A percentile compares a stretch with the other conserved stretches of the same genome.
Conservation (phyloP, 2,113 vertebrate genomes). For the Corythoichthys haematopterus region DNA sequence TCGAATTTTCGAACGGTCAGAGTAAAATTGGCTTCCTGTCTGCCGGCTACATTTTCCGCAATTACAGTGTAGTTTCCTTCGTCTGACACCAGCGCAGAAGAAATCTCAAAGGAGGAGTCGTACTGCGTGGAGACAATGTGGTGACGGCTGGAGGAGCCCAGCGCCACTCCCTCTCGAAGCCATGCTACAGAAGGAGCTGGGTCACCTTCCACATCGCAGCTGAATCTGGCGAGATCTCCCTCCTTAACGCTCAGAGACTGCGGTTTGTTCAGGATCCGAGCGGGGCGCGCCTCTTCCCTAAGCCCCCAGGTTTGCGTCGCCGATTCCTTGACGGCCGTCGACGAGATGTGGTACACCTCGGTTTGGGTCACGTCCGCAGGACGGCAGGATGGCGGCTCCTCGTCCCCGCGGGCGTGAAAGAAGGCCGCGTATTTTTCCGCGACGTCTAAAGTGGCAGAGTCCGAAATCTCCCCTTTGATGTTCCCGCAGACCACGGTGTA, state of each 20-base stretch:
- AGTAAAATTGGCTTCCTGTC: conserved; percentile 86
- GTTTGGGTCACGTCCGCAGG: conserved; percentile 84
- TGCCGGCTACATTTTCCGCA: conserved; percentile 86
- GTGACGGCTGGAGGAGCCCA: conserved; percentile 78
- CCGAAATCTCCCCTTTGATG: conserved; percentile 89
- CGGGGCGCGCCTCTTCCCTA: conserved; percentile 67
- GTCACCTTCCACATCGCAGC: conserved; percentile 88
- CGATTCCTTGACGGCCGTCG: conserved; percentile 66
- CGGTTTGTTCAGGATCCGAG: conserved; percentile 85
- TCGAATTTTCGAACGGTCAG: conserved; percentile 80
- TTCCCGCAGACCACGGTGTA: conserved; percentile 90
- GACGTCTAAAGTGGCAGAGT: conserved; percentile 91
- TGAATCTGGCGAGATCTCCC: conserved; percentile 84
- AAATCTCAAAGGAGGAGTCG: conserved; percentile 88
- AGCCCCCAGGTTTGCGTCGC: conserved; percentile 19
- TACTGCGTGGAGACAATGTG: conserved; percentile 79
- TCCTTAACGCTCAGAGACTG: conserved; percentile 83
- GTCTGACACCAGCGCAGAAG: conserved; percentile 81
- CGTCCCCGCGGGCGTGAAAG: conserved; percentile 80
- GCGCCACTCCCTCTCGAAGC: conserved; percentile 71
- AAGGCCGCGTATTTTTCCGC: conserved; percentile 82
- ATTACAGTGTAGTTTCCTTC: conserved; percentile 86
- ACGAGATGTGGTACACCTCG: conserved; percentile 84
- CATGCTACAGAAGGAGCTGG: conserved; percentile 87
- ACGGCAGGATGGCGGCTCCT: conserved; percentile 80